Evolutionary conservation across 2,888 invertebrate genomes (phyloP), one percentile per base, ranked within the genome.

Genomic region (Aricia artaxerxes): DNA sequence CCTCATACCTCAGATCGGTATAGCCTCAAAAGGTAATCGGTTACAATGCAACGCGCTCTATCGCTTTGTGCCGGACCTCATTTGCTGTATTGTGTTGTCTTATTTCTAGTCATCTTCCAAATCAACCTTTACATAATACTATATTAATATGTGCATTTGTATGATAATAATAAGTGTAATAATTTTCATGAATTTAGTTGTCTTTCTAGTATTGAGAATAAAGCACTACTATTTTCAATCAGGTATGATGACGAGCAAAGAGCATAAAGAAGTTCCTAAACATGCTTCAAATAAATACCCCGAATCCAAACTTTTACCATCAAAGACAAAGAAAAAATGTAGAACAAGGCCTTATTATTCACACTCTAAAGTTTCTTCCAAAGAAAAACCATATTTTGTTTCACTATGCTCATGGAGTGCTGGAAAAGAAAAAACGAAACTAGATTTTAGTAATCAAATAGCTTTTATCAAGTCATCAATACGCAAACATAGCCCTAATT

Each of bases 401-500:
- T 76, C 76, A 5, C 53, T 76, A 4, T 76, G 76, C 49, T 57
- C 76, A 4, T 76, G 76, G 76, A 53, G 49, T 53, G 7, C 31
- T 3, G 11, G 35, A 57, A 76, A 57, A 16, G 13, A 76, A 76
- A 76, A 53, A 35, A 16, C 76, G 24, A 31, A 53, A 57, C 16
- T 76, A 53, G 57, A 76, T 53, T 76, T 76, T 35, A 76, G 35
- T 57, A 57, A 76, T 31, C 53, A 76, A 57, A 9, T 76, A 13
- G 49, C 76, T 53, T 35, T 31, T 76, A 53, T 76, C n/a, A 57
- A 53, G 16, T 76, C 49, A 13, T 31, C 53, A 16, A 35, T 35
- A 69, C 16, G 35, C 35, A 69, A 69, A 69, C 69, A 77, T 77
- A 82, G 2, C 4, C 82, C 77, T 83, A 83, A 76, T 69, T 13